Evolutionary conservation across 2,113 vertebrate genomes (phyloP), one percentile per base, ranked within the genome.

Genomic region (Plotosus lineatus): DNA sequence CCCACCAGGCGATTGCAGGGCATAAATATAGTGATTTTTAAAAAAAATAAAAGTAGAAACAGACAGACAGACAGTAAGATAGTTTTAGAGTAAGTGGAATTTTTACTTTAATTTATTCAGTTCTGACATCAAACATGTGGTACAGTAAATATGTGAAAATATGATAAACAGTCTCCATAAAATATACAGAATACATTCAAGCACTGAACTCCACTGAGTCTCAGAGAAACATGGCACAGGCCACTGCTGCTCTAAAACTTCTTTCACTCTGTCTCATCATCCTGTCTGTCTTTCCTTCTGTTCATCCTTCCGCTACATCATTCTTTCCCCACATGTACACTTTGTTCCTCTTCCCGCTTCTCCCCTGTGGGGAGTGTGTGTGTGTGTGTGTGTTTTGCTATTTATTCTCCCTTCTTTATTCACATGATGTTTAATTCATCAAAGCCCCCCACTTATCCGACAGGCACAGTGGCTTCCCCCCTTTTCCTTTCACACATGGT

Each of bases 371-470:
- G 60, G 44, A 73, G 78, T 82, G 78, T 85, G 55, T 81, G n/a
- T n/a, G n/a, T n/a, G n/a, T 69, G 44, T 77, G 78, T 82, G 78
- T 85, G 55, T 81, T 81, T 81, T 75, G 58, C 92, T 90, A 94
- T 91, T 84, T 88, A 92, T 92, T 91, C 91, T 89, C 89, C 80
- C 83, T 87, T 85, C 88, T 92, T 92, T 89, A 88, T 90, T 91
- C 87, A 86, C n/a, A 69, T 31, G 77, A 94, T 94, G 91, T 93
- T 94, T 94, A 92, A 94, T 94, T 94, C 93, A 94, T 94, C 93
- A 94, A 94, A 93, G 93, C 85, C 78, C 58, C 58, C 65, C 21
- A 86, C 89, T 86, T 85, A 74, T 89, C 92, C 88, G 82, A 81
- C 77, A 84, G 91, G 91, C 83, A 85, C 86, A 88, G 69, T 11